A percentile compares a stretch with the other conserved stretches of the same genome.
phyloP scores from a whole-genome alignment of 2,888 invertebrate genomes.

The Esperia sulphurella region DNA sequence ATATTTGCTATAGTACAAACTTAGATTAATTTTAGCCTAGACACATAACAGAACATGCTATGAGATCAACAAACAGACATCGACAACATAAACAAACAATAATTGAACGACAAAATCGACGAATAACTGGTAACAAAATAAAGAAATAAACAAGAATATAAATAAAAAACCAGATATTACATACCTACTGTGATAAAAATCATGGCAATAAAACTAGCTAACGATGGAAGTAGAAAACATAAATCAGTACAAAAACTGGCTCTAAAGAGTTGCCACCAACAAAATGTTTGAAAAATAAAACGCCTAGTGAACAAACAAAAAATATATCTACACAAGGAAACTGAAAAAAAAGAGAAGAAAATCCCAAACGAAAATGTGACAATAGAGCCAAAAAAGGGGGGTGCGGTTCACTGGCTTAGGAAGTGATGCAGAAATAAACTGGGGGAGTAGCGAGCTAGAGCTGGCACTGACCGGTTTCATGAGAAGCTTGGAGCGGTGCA shows the following conservation, averaged over 20 bases:
- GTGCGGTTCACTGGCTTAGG: conserved; percentile 42
- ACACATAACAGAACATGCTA: conserved; percentile 17
- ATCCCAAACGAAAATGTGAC: conserved; percentile 28
- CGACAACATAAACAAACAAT: conserved; percentile 5
- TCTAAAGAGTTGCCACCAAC: too few species aligned
- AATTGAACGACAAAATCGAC: neutral
- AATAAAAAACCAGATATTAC: too few species aligned
- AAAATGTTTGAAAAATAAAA: too few species aligned
- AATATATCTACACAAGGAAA: conserved; percentile 7
- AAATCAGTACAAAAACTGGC: too few species aligned
- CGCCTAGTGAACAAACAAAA: conserved; percentile 6
- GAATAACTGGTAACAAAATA: neutral
- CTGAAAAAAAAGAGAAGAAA: conserved; percentile 19
- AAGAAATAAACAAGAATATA: too few species aligned
- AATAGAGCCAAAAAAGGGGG: conserved; percentile 39
- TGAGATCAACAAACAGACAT: conserved; percentile 5
- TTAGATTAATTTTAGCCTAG: conserved; percentile 3
- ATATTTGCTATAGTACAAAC: neutral
- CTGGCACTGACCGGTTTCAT: conserved; percentile 94
- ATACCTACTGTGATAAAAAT: neutral
- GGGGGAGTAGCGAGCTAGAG: conserved; percentile 31
- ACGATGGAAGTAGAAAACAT: neutral
- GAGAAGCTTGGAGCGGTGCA: conserved; percentile 97
- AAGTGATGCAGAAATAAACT: conserved; percentile 31
- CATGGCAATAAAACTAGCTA: neutral